Percentiles rank a stretch among this genome's conserved stretches.
Conservation (phyloP, 2,113 vertebrate genomes). For the Mormyrus iriodes region DNA sequence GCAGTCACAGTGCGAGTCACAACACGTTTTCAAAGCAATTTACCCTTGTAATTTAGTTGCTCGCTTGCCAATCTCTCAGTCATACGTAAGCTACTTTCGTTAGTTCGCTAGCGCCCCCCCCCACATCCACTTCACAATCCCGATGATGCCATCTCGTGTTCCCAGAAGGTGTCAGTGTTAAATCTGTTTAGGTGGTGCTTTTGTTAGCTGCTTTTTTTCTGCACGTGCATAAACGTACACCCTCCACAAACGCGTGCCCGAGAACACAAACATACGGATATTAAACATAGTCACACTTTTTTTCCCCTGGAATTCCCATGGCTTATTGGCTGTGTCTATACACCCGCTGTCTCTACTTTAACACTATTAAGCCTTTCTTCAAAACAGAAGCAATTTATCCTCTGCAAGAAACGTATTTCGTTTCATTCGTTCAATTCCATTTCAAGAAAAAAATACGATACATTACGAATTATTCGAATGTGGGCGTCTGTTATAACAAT, state of each 20-base stretch:
- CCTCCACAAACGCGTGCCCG: constrained; percentile 27
- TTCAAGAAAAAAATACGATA: background rate
- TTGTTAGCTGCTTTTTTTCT: constrained; percentile 56
- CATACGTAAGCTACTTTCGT: constrained; percentile 31
- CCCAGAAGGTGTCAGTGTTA: constrained; percentile 42
- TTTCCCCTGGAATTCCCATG: background rate
- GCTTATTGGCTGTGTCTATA: background rate
- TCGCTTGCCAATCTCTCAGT: constrained; percentile 32
- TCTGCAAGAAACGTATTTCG: constrained; percentile 45
- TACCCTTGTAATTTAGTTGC: constrained; percentile 35
- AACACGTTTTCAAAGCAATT: constrained; percentile 31
- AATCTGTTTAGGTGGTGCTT: constrained; percentile 43
- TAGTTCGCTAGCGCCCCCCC: constrained; percentile 33
- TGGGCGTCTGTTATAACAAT: background rate
- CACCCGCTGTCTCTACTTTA: constrained; percentile 51
- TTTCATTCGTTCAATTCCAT: constrained; percentile 21
- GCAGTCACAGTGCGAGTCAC: constrained; percentile 28
- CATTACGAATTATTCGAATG: background rate
- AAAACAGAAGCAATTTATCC: constrained; percentile 57
- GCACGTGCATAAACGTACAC: constrained; percentile 21
- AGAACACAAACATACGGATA: background rate
- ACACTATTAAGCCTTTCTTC: constrained; percentile 39
- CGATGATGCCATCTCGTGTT: constrained; percentile 30
- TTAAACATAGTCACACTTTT: background rate
- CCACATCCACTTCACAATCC: constrained; percentile 28